Conservation (phyloP, 2,888 invertebrate species). For the Lithophane ornitopus region DNA sequence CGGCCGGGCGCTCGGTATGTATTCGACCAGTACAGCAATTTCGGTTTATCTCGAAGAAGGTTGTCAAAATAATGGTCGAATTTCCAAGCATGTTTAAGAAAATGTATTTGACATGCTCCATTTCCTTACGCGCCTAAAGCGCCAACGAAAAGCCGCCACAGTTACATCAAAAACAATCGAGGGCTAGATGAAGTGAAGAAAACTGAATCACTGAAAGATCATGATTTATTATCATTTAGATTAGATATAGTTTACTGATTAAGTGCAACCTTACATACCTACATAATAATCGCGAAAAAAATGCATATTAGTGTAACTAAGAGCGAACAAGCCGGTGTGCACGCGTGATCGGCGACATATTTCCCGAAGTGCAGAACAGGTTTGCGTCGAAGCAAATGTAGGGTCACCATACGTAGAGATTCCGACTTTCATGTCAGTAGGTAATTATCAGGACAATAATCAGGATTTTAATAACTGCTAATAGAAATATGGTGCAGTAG, state of each 20-base stretch:
- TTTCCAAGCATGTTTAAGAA: not conserved
- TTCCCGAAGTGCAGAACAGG: slow-evolving; percentile 86
- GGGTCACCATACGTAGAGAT: slow-evolving; percentile 44
- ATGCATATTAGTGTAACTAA: slow-evolving; percentile 78
- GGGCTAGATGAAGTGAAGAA: not conserved
- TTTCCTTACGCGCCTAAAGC: slow-evolving; percentile 9
- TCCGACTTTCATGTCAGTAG: slow-evolving; percentile 4
- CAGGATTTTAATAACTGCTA: not conserved
- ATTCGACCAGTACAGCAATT: too few species aligned
- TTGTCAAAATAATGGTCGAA: too few species aligned
- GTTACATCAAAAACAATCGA: not conserved
- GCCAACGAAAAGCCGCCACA: not conserved
- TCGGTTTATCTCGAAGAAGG: too few species aligned
- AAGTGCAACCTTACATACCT: slow-evolving; percentile 39
- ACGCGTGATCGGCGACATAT: slow-evolving; percentile 87
- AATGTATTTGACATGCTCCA: slow-evolving; percentile 13
- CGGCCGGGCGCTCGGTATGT: too few species aligned
- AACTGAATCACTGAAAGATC: not conserved
- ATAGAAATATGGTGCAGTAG: not conserved
- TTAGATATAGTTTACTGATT: not conserved
- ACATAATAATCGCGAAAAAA: slow-evolving; percentile 62
- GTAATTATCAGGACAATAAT: not conserved
- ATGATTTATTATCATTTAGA: not conserved
- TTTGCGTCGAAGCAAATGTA: slow-evolving; percentile 78
- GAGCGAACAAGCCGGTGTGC: slow-evolving; percentile 80